These are phyloP conservation scores for Mormyrus hasselquistii DNA, from an alignment of 2,797 vertebrate genomes.

Conservation along the genomic window DNA sequence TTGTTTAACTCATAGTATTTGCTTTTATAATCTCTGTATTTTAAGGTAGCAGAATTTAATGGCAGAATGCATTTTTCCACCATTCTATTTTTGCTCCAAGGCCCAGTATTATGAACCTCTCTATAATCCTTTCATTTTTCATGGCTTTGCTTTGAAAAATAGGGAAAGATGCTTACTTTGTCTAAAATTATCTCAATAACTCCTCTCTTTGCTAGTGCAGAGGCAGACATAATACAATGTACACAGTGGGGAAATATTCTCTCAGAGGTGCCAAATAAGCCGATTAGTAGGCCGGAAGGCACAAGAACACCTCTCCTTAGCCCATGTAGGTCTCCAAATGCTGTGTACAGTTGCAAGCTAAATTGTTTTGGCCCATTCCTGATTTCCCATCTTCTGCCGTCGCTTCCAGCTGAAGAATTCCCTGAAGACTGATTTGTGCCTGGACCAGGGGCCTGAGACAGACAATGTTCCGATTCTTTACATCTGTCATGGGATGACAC, in stretches of 20 bases:
- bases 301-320: background rate
- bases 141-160: background rate
- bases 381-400: background rate
- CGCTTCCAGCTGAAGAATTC: conserved; percentile 80
- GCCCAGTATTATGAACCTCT: conserved; percentile 7
- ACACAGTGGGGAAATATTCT: background rate
- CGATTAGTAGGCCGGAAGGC: background rate
- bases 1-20: conserved; percentile 1
- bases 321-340: background rate
- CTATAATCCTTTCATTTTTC: conserved; percentile 12
- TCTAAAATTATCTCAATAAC: background rate
- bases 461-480: conserved; percentile 94
- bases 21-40: background rate
- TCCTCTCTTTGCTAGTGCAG: background rate
- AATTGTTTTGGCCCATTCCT: background rate
- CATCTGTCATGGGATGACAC: conserved; percentile 88
- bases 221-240: background rate
- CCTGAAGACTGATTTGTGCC: conserved; percentile 81
- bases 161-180: background rate
- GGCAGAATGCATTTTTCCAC: background rate
- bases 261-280: conserved; percentile 1
- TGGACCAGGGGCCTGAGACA: conserved; percentile 88
- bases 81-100: conserved; percentile 1
- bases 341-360: background rate
- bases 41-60: conserved; percentile 4